Evolutionary conservation across 2,888 invertebrate genomes (phyloP), one percentile per base, ranked within the genome.

Genomic region (Endotricha flammealis): DNA sequence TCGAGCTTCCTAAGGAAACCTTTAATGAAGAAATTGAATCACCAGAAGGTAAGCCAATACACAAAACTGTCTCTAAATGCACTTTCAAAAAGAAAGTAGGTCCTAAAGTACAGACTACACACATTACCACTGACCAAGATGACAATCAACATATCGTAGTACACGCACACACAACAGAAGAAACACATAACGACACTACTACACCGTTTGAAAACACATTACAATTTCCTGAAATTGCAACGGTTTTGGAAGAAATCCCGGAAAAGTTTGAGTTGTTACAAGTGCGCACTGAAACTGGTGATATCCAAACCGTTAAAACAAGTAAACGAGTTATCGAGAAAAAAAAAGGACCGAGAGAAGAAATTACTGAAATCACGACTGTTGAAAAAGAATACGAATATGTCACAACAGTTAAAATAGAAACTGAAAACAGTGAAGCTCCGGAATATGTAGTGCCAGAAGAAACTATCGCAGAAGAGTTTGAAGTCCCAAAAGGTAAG

Each of bases 191-290:
- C 4, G 50, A 57, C 2, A 43, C 42, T 8, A 36, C 33, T 1
- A 44, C 45, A 44, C 54, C 46, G 17, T 25, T 54, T 7, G 22
- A 39, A 6, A 5, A 29, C 12, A 38, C 42, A 3, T 17, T 36
- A 41, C 30, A 30, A 12, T 38, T 35, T 36, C 39, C 41, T 2
- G 41, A 41, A 10, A 39, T 25, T 1, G 54, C 53, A 0, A 32
- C 39, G 3, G 27, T 48, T 0, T 8, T 46, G 17, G 52, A 53
- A 32, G 50, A 48, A 27, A 17, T 49, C 69, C 77, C 81, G 25
- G 73, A 78, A 50, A 59, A 74, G 43, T 66, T 81, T 2, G 65
- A 74, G 45, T 62, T 73, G 3, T 56, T 57, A 1, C 61, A 46
- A 36, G 55, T 64, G 3, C 46, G 52, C 22, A 31, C 41, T 5